Base-by-base conservation (phyloP, 2,888 invertebrate species). In the Hemistola chrysoprasaria region DNA sequence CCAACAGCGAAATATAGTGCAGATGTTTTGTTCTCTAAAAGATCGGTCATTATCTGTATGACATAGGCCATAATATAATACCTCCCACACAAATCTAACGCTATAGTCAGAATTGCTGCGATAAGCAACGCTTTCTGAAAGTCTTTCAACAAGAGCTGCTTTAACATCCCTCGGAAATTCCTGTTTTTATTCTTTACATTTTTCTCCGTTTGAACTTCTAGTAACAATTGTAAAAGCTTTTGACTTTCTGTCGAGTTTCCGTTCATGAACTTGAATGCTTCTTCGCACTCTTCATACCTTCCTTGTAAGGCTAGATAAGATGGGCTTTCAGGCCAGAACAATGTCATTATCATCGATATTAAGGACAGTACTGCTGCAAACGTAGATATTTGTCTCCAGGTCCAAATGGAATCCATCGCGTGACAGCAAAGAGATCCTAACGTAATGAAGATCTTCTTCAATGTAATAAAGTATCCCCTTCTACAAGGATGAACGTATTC, bases 281-380 rank as follows among this genome's bases (percentile, higher is more conserved):
- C 47, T 10, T 60, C 47, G 33, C 70, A 72, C 7, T 73, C 71
- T 1, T 50, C 50, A 41, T 59, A 71, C 11, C 54, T 56, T 1
- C 71, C 73, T 40, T 59, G 70, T 42, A 67, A 46, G 0, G 71
- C 77, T 6, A 67, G 52, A 37, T 48, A 65, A 0, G 65, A 57
- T 1, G 75, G 77, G 22, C 74, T 77, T 36, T 77, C 77, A 0
- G 64, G 62, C 66, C 72, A 76, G n/a, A 62, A 56, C 0, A 55
- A 36, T 0, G 68, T 61, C 8, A 67, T 4, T 0, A 68, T 8
- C 1, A 62, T 32, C 0, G 62, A 35, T 0, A 56, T 0, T 1
- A 50, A 11, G 6, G 54, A 34, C 0, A 54, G 36, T 0, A 56
- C 8, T 3, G 58, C 46, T 1, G 62, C 46, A 16, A 65, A 40